Percentiles rank a stretch among this genome's conserved stretches.
Conservation (phyloP, 2,888 invertebrate species). For the Pammene fasciana region DNA sequence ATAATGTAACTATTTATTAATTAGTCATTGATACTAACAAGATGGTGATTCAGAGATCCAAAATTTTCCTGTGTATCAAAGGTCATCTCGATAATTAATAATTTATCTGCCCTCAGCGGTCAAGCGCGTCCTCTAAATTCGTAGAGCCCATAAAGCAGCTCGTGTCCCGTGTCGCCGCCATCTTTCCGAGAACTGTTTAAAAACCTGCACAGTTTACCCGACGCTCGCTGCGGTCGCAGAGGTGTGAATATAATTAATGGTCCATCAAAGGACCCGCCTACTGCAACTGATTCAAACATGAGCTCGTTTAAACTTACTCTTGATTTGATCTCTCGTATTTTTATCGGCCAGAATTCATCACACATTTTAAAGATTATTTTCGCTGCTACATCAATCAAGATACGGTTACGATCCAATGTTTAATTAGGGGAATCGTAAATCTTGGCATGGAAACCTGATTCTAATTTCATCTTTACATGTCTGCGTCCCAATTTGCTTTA, state of each 20-base stretch:
- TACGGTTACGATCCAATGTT: constrained; percentile 54
- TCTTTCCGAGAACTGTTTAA: constrained; percentile 73
- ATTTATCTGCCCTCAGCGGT: constrained; percentile 17
- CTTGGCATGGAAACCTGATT: constrained; percentile 52
- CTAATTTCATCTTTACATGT: constrained; percentile 48
- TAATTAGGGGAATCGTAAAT: constrained; percentile 62
- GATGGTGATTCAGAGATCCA: constrained; percentile 6
- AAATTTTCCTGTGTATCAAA: not conserved
- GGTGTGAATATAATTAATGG: constrained; percentile 82
- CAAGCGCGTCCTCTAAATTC: constrained; percentile 45
- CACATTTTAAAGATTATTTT: constrained; percentile 54
- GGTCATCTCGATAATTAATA: constrained; percentile 23
- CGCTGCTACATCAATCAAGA: constrained; percentile 57
- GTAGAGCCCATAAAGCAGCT: constrained; percentile 57
- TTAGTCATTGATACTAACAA: not conserved
- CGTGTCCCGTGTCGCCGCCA: constrained; percentile 62
- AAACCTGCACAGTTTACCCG: constrained; percentile 52
- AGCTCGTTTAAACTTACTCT: constrained; percentile 53
- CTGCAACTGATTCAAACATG: constrained; percentile 60
- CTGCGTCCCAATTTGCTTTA: constrained; percentile 34
- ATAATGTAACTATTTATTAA: not conserved
- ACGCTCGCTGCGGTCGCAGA: constrained; percentile 60
- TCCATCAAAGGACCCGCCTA: constrained; percentile 72
- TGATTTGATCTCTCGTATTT: constrained; percentile 37
- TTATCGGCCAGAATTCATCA: constrained; percentile 39